Evolutionary conservation across 2,113 vertebrate genomes (phyloP), one percentile per base, ranked within the genome.

Genomic region (Pycnonotus jocosus): DNA sequence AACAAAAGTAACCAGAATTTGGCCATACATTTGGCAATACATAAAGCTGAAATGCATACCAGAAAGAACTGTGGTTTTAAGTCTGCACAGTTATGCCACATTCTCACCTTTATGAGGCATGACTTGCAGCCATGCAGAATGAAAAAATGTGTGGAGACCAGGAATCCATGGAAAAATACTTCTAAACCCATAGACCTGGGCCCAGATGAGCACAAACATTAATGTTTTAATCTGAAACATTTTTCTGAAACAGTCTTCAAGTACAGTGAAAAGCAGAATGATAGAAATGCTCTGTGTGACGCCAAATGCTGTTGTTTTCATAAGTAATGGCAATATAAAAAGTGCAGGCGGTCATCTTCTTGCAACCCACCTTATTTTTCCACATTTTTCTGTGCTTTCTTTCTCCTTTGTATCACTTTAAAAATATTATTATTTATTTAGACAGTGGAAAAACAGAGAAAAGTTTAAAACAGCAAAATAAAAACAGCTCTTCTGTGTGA

Each of bases 31-130:
- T 78, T 93, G 68, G 50, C 53, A 57, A 81, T 60, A 44, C 6
- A 35, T 40, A 77, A 65, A 78, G 27, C 64, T 68, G 58, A 54
- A 92, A 92, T 60, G 10, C 42, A 66, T 65, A 83, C 58, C 56
- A 70, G 50, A 81, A 61, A 70, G 50, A 88, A 31, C 35, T 35
- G 56, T 69, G 56, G 80, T 40, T 92, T 95, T 38, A 81, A 62
- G 56, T 23, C 68, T 88, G 60, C 15, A 42, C 33, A 62, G 86
- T 78, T 86, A 78, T 78, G 80, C 72, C 86, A 84, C 83, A 84
- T 93, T 93, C 83, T 96, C 83, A 86, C 91, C 91, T 93, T 97
- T 81, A 93, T 74, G 86, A 95, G 72, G 80, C 88, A 92, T 78
- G 72, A 85, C 77, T 92, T 86, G 64, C 79, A 97, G 86, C 86